Percentiles rank a stretch among this genome's conserved stretches.
Conservation (phyloP, 2,113 vertebrate species). For the Pithys albifrons region DNA sequence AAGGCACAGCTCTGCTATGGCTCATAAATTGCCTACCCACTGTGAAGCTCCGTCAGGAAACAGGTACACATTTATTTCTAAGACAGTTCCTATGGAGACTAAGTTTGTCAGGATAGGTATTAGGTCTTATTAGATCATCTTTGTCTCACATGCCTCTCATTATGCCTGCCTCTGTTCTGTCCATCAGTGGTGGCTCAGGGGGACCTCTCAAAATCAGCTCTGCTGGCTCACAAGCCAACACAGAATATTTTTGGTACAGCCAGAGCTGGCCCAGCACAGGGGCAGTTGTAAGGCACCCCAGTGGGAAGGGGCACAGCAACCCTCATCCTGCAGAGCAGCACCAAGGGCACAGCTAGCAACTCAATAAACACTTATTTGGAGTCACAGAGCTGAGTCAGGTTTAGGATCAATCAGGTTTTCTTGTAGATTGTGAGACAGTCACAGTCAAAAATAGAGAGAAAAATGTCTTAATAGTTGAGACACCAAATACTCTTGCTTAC, state of each 20-base stretch:
- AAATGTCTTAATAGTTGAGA: neutral
- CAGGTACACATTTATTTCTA: neutral
- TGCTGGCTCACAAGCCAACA: neutral
- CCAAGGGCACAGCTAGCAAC: neutral
- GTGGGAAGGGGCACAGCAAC: neutral
- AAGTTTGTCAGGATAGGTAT: neutral
- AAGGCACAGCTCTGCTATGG: neutral
- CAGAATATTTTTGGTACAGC: rapidly evolving
- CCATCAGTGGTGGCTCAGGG: neutral
- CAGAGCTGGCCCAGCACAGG: neutral
- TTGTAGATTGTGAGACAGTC: neutral
- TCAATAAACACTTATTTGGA: neutral
- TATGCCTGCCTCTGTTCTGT: neutral
- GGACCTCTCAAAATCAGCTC: neutral
- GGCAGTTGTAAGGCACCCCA: rapidly evolving
- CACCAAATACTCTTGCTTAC: neutral
- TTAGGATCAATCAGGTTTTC: neutral
- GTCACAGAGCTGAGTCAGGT: neutral
- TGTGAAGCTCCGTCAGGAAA: neutral
- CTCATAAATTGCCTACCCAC: neutral
- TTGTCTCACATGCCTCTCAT: rapidly evolving
- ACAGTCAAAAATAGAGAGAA: neutral
- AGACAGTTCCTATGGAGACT: neutral
- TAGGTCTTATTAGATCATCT: neutral
- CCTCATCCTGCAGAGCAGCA: neutral